A percentile compares a stretch with the other conserved stretches of the same genome.
phyloP scores from a whole-genome alignment of 2,888 invertebrate genomes.

The Agriotes lineatus region DNA sequence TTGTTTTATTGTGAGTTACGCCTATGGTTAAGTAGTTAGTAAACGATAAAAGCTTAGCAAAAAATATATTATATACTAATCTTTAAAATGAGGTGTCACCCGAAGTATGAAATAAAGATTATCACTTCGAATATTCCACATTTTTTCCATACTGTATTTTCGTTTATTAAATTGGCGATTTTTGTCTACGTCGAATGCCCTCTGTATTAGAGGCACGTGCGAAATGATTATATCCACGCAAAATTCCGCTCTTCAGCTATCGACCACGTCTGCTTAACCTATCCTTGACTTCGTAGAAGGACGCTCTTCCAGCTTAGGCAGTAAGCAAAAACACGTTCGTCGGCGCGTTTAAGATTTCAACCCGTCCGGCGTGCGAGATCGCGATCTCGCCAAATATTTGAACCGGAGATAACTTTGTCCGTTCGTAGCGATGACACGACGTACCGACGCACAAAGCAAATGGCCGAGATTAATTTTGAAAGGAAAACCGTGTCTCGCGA shows the following conservation, averaged over 20 bases:
- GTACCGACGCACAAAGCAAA: conserved; percentile 31
- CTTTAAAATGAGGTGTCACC: too few relatives aligned
- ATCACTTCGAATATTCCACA: too few relatives aligned
- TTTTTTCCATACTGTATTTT: too few relatives aligned
- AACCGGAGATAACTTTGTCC: conserved; percentile 29
- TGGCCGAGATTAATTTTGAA: conserved; percentile 39
- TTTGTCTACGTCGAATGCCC: too few relatives aligned
- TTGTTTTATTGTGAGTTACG: too few relatives aligned
- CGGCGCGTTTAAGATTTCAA: conserved; percentile 16
- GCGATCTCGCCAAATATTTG: conserved; percentile 32
- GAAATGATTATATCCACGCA: conserved; percentile 23
- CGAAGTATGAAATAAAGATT: too few relatives aligned
- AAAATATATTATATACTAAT: too few relatives aligned
- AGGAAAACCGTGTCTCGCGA: too few relatives aligned
- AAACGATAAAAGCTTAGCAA: too few relatives aligned
- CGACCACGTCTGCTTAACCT: conserved; percentile 14
- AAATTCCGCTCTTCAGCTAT: conserved; percentile 13
- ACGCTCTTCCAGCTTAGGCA: neutral
- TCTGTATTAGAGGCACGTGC: conserved; percentile 11
- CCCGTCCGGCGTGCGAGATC: conserved; percentile 19
- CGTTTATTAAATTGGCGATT: too few relatives aligned
- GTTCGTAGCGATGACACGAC: conserved; percentile 29
- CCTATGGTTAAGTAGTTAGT: too few relatives aligned
- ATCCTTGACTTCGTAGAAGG: conserved; percentile 8
- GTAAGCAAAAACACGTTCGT: conserved; percentile 5